Conservation (phyloP, 23 tunicate genomes). For the Corella eumyota region DNA sequence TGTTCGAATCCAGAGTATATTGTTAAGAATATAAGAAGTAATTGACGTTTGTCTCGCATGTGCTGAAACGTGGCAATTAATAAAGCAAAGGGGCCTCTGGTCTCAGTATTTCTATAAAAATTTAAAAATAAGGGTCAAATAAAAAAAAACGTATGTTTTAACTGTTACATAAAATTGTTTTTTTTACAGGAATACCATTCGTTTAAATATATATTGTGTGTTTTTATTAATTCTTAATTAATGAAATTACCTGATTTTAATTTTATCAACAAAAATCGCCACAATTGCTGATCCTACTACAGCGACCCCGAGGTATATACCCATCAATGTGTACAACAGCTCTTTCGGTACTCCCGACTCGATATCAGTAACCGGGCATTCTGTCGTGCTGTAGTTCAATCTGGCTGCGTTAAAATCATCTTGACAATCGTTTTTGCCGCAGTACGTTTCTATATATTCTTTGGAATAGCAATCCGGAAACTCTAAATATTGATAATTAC, state of each 20-base stretch:
- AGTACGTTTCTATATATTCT: slow-evolving; percentile 27
- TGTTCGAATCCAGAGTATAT: slow-evolving; percentile 97
- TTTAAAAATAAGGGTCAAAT: neutral
- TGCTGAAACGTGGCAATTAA: slow-evolving; percentile 66
- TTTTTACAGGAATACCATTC: too few relatives aligned
- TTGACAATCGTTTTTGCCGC: slow-evolving; percentile 82
- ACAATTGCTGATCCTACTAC: slow-evolving; percentile 45
- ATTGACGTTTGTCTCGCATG: slow-evolving; percentile 63
- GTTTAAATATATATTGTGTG: too few relatives aligned
- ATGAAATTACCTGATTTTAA: slow-evolving; percentile 64
- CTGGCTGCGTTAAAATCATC: slow-evolving; percentile 18
- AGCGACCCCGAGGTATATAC: slow-evolving; percentile 74
- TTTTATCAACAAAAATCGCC: slow-evolving; percentile 52
- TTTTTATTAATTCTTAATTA: too few relatives aligned
- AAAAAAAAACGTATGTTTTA: neutral
- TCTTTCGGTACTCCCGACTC: neutral
- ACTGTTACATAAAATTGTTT: too few relatives aligned
- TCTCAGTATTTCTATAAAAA: slow-evolving; percentile 38
- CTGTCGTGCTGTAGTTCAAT: slow-evolving; percentile 12
- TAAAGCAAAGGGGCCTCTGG: slow-evolving; percentile 26
- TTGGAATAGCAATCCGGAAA: slow-evolving; percentile 54
- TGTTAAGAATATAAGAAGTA: slow-evolving; percentile 68
- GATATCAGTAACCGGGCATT: slow-evolving; percentile 9
- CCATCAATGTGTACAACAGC: slow-evolving; percentile 80
- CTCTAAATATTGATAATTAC: too few relatives aligned